Conservation (phyloP, 2,888 invertebrate species). For the Crocallis elinguaria region DNA sequence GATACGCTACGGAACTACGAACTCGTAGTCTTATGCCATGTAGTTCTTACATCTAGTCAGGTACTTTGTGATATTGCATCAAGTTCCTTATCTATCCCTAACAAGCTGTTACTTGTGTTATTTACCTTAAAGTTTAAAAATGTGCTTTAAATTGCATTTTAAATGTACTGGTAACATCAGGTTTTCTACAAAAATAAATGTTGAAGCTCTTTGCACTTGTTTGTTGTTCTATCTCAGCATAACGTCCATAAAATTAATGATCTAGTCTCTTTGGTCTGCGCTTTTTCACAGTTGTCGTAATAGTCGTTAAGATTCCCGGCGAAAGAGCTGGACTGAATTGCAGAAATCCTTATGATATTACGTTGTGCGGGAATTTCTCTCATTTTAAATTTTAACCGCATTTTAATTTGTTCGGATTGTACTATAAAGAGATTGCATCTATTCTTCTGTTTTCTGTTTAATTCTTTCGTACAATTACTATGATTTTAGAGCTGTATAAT, state of each 20-base stretch:
- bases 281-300: slow-evolving; percentile 16
- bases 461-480: background rate
- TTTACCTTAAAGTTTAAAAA: too few species aligned
- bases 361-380: slow-evolving; percentile 8
- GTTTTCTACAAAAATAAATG: background rate
- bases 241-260: slow-evolving; percentile 15
- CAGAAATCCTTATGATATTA: slow-evolving; percentile 14
- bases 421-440: background rate
- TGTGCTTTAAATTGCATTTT: too few species aligned
- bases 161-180: background rate
- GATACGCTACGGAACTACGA: background rate
- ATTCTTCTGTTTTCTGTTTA: background rate
- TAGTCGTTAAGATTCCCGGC: slow-evolving; percentile 18
- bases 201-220: slow-evolving; percentile 5
- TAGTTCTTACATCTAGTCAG: background rate
- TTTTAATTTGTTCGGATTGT: background rate
- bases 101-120: background rate
- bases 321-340: slow-evolving; percentile 15
- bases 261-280: slow-evolving; percentile 3
- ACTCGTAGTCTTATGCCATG: background rate
- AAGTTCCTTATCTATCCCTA: background rate
- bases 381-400: slow-evolving; percentile 7
- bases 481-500: too few species aligned
- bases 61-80: background rate
- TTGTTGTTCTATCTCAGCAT: slow-evolving; percentile 8